phyloP scores from a whole-genome alignment of 2,797 vertebrate genomes.

The Varecia variegata region DNA sequence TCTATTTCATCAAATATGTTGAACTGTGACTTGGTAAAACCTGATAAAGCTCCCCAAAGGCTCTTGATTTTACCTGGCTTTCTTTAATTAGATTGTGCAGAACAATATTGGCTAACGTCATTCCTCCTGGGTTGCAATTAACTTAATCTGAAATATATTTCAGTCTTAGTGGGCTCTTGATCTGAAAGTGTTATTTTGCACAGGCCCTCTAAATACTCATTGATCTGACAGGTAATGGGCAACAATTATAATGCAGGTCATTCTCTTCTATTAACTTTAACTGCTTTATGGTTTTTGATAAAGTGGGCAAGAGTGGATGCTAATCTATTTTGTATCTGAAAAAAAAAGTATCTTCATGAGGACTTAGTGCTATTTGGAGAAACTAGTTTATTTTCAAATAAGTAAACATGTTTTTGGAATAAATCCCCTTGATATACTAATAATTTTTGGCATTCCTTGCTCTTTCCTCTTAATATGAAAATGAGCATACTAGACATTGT shows the following conservation, averaged over 20 bases:
- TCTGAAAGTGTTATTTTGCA: neutral
- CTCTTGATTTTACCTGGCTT: neutral
- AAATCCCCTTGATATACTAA: neutral
- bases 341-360: neutral
- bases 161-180: slow-evolving; percentile 36
- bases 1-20: neutral
- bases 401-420: neutral
- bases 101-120: neutral
- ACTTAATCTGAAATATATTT: slow-evolving; percentile 43
- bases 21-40: neutral
- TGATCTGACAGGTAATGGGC: neutral
- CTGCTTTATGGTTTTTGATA: neutral
- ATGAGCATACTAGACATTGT: neutral
- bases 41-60: neutral
- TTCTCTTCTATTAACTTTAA: slow-evolving; percentile 37
- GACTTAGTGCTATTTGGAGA: neutral
- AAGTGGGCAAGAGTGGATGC: neutral
- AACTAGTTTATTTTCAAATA: slow-evolving; percentile 13
- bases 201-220: neutral
- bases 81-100: neutral
- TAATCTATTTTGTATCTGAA: neutral
- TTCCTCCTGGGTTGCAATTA: slow-evolving; percentile 41
- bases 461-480: neutral
- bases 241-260: neutral
- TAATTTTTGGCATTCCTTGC: neutral